Conservation (phyloP, 2,888 invertebrate genomes). For the Blastobasis adustella region DNA sequence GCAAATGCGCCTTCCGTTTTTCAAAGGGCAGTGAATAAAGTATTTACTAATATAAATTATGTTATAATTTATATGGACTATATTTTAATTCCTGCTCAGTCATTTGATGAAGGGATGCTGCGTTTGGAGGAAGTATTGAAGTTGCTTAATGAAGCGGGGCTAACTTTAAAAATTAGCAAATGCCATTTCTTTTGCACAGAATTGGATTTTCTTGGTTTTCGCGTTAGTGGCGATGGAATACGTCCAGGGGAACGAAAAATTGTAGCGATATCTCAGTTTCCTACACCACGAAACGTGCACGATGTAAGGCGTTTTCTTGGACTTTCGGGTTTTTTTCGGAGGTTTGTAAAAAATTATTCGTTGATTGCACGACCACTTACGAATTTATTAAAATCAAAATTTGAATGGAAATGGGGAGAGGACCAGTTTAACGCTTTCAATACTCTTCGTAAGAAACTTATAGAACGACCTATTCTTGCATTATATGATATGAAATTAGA, state of each 20-base stretch:
- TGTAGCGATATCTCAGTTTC: conserved; percentile 16
- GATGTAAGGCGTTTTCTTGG: conserved; percentile 21
- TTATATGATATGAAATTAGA: conserved; percentile 17
- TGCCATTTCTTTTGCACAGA: conserved; percentile 17
- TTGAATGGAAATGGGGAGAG: not conserved
- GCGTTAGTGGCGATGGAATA: conserved; percentile 16
- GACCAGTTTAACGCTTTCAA: not conserved
- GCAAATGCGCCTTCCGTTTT: conserved; percentile 24
- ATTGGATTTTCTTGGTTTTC: conserved; percentile 21
- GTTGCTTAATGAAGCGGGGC: not conserved
- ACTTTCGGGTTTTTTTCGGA: conserved; percentile 21
- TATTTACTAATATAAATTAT: not conserved
- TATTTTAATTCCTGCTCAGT: conserved; percentile 7
- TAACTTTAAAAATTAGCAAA: conserved; percentile 16
- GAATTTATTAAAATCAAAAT: conserved; percentile 11
- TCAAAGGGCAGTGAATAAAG: conserved; percentile 14
- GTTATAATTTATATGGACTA: conserved; percentile 12
- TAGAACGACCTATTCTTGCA: conserved; percentile 18
- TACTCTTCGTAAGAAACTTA: not conserved
- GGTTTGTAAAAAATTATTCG: conserved; percentile 21
- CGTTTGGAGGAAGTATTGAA: conserved; percentile 1
- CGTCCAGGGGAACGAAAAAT: conserved; percentile 19
- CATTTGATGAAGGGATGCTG: conserved; percentile 9
- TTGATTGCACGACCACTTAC: conserved; percentile 19
- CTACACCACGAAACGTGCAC: conserved; percentile 15